Percentiles rank a stretch among this genome's conserved stretches.
Conservation (phyloP, 2,888 invertebrate genomes). For the Dynastes tityus region DNA sequence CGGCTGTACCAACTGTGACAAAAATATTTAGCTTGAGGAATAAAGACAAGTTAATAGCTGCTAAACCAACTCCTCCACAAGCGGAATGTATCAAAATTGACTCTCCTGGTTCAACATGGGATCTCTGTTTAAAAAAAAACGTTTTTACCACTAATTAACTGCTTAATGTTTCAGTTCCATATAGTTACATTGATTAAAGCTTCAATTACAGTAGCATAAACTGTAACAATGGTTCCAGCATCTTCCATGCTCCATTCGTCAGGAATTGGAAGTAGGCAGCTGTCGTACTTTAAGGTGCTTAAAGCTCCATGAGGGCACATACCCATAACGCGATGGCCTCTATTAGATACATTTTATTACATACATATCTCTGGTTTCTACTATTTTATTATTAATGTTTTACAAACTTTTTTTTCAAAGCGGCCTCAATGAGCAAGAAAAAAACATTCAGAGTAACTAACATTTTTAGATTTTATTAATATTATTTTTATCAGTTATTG, state of each 20-base stretch:
- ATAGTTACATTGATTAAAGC: constrained; percentile 70
- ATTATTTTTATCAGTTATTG: too few species aligned
- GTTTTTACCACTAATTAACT: too few species aligned
- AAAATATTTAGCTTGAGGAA: constrained; percentile 78
- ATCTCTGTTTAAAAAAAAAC: not conserved
- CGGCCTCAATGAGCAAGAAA: too few species aligned
- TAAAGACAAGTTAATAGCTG: constrained; percentile 83
- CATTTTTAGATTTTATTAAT: too few species aligned
- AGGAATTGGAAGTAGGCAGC: constrained; percentile 79
- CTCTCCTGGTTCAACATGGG: constrained; percentile 59
- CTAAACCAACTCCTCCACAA: constrained; percentile 84
- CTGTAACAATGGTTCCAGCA: constrained; percentile 84
- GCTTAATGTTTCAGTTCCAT: too few species aligned
- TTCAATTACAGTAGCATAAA: constrained; percentile 75
- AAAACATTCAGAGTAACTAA: too few species aligned
- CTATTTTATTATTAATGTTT: too few species aligned
- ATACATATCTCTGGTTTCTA: too few species aligned
- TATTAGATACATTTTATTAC: constrained; percentile 57
- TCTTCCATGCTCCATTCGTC: constrained; percentile 82
- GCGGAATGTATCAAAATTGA: constrained; percentile 75
- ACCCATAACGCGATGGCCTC: constrained; percentile 79
- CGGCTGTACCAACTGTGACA: constrained; percentile 80
- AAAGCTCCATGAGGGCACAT: constrained; percentile 75
- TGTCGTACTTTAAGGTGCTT: constrained; percentile 75
- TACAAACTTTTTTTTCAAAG: too few species aligned